Evolutionary conservation across 2,888 invertebrate species (phyloP), one percentile per base, ranked within the genome.

Genomic region (Caradrina clavipalpis): DNA sequence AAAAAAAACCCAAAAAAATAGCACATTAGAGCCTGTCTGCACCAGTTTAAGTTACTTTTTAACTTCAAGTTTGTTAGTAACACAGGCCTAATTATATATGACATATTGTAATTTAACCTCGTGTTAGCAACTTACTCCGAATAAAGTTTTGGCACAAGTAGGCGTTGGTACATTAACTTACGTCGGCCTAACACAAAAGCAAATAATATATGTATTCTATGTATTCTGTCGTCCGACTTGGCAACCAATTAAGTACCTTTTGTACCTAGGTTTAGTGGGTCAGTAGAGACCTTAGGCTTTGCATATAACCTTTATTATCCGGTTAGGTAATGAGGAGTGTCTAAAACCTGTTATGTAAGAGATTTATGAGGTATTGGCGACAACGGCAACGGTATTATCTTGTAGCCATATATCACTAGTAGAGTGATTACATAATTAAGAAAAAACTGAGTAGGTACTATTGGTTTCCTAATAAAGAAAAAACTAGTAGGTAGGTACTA

Each of bases 231-330:
- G 7, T 6, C 21, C 13, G 7, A 47, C 51, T 51, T 57, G 22
- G 31, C 57, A 66, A 42, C 26, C 10, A 26, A 65, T 64, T 58
- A 54, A 39, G 35, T 67, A 21, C n/a, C 35, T 74, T 26, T 35
- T 51, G 56, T 51, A 50, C 39, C 19, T 42, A 57, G 13, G n/a
- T 55, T 50, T 54, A 55, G 45, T 75, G 42, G 72, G 72, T 77
- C 71, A 77, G 59, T 13, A 50, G 8, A 42, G 49, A 21, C 47
- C 53, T 19, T 72, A 61, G 26, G 31, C 22, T 61, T 67, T 59
- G 56, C 62, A 67, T 63, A 49, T 58, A 67, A 78, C 79, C 74
- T 76, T 68, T 79, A 60, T 53, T 59, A 59, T 57, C 51, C 1
- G n/a, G 15, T 77, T 60, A 49, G 54, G 50, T 53, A 60, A 63